phyloP scores from a whole-genome alignment of 2,113 vertebrate genomes.

The Panurus biarmicus region DNA sequence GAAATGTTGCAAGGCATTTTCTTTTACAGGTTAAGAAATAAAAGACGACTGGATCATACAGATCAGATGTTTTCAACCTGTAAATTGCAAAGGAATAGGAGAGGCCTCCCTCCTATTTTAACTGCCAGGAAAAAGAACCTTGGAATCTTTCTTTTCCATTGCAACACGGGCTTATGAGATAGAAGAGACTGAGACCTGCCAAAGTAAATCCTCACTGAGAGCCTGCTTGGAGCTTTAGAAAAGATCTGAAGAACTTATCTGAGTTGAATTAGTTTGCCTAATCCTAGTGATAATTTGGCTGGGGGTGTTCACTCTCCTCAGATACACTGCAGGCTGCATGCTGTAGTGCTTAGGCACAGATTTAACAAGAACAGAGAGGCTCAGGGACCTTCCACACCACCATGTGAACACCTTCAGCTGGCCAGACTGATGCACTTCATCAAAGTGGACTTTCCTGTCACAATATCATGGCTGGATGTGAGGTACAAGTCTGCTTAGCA shows the following conservation, averaged over 20 bases:
- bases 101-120: neutral
- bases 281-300: neutral
- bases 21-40: neutral
- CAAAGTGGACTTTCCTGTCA: neutral
- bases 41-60: neutral
- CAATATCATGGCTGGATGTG: neutral
- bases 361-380: neutral
- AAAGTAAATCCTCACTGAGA: neutral
- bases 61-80: conserved; percentile 27
- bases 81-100: neutral
- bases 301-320: neutral
- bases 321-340: neutral
- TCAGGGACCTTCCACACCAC: neutral
- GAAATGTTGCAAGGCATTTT: neutral
- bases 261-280: neutral
- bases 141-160: conserved; percentile 32
- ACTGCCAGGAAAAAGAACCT: conserved; percentile 29
- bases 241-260: conserved; percentile 11
- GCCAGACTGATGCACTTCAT: neutral
- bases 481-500: neutral
- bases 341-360: neutral
- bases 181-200: conserved; percentile 3
- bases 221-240: neutral
- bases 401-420: neutral
- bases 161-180: neutral